Base-by-base conservation (phyloP, 2,888 invertebrate species). In the Caenorhabditis japonica region DNA sequence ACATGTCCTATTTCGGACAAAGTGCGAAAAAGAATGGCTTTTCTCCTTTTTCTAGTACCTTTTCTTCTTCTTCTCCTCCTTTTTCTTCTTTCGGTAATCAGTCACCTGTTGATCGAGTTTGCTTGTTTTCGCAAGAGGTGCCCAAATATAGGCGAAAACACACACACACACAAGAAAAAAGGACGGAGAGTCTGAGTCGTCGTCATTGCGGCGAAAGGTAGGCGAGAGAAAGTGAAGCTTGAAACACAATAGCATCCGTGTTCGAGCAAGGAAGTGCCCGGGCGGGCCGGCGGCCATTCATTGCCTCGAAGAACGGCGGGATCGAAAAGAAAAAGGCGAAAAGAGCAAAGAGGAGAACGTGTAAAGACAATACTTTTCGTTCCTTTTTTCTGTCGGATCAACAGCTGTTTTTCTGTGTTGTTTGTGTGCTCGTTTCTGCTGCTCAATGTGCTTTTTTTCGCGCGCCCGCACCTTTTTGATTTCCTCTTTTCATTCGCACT, bases 181-280 rank as follows among this genome's bases (percentile, higher is more conserved):
- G 34, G 4, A 34, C 21, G 17, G 56, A 23, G 25, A 46, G 19
- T 7, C 21, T 7, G 17, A 53, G 44, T 56, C 56, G 64, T 55
- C 66, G 66, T 56, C 66, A 58, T 30, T 30, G 30, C 7, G 10
- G 7, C 7, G 30, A 30, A 41, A 15, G 47, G 51, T 49, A 56
- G 34, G 66, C 56, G 41, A 47, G 55, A 62, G 55, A 64, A 66
- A 66, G 66, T 66, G 66, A 56, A 66, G 66, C 66, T 66, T 66
- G 66, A 66, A 66, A 66, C 66, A 66, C 66, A 66, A 66, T 66
- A 66, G 66, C 66, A 66, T 66, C 66, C 66, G 66, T 66, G 66
- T 56, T 64, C 64, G 64, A 55, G 55, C 64, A 49, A 66, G 64
- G 56, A 66, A 66, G 49, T 56, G 64, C 36, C 15, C 39, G 17